phyloP scores from a whole-genome alignment of 2,113 vertebrate genomes.

The Ondatra zibethicus region DNA sequence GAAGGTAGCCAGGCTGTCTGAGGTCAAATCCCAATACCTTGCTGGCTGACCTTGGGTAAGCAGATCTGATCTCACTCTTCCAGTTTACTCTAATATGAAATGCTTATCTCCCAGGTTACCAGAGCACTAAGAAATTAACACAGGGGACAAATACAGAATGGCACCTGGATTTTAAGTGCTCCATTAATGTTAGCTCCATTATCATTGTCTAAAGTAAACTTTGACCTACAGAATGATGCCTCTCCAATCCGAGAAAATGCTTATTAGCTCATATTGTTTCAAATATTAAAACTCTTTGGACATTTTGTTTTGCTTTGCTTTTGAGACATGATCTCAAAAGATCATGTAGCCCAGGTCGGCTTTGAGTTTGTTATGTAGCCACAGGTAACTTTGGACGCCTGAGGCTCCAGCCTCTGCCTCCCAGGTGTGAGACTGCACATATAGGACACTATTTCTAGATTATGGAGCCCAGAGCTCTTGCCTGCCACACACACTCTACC shows the following conservation, averaged over 20 bases:
- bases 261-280: not conserved
- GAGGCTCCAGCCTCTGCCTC: not conserved
- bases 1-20: not conserved
- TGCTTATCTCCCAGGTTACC: not conserved
- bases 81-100: not conserved
- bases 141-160: not conserved
- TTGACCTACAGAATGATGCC: not conserved
- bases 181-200: not conserved
- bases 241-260: slow-evolving; percentile 1
- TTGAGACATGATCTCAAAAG: not conserved
- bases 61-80: not conserved
- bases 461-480: not conserved
- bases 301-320: not conserved
- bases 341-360: not conserved
- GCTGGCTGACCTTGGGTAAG: not conserved
- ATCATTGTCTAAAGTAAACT: not conserved
- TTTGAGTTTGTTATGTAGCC: not conserved
- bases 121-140: not conserved
- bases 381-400: not conserved
- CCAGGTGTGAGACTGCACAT: not conserved
- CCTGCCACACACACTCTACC: not conserved
- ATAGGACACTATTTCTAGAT: too few species aligned
- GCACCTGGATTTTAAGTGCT: not conserved
- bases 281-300: not conserved
- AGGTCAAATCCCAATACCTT: not conserved